Evolutionary conservation across 2,888 invertebrate species (phyloP).

Genomic region (Sthenelais limicola): DNA sequence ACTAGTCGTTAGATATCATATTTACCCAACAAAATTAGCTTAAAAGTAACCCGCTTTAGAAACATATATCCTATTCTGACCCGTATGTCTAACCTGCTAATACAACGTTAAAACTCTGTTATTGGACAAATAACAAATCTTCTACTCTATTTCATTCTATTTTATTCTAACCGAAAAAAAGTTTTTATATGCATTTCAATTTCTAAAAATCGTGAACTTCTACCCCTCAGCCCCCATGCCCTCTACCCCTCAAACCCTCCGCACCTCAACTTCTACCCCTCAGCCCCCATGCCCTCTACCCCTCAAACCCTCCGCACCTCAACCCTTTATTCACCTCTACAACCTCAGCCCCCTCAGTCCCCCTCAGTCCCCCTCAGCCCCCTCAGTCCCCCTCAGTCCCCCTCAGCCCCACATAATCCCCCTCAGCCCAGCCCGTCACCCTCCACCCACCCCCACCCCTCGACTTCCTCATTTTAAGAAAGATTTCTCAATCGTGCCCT

Average conservation of each 20-base stretch:
- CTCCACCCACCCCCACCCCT: background rate
- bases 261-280: background rate
- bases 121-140: too few species aligned
- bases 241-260: background rate
- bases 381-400: background rate
- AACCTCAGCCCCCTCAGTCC: background rate
- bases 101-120: too few species aligned
- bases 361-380: background rate
- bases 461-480: too few species aligned
- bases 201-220: background rate
- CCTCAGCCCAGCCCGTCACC: background rate
- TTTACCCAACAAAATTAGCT: too few species aligned
- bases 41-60: too few species aligned
- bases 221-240: background rate
- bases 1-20: too few species aligned
- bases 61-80: too few species aligned
- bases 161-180: too few species aligned
- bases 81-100: too few species aligned
- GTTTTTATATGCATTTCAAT: too few species aligned
- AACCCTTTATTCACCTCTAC: conserved; percentile 1
- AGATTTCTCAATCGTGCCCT: too few species aligned
- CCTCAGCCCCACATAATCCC: background rate
- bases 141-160: conserved; percentile 6
- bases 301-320: background rate
- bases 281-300: background rate